phyloP scores from a whole-genome alignment of 1,140 invertebrate genomes.

The Pseudobourletiella spinata region DNA sequence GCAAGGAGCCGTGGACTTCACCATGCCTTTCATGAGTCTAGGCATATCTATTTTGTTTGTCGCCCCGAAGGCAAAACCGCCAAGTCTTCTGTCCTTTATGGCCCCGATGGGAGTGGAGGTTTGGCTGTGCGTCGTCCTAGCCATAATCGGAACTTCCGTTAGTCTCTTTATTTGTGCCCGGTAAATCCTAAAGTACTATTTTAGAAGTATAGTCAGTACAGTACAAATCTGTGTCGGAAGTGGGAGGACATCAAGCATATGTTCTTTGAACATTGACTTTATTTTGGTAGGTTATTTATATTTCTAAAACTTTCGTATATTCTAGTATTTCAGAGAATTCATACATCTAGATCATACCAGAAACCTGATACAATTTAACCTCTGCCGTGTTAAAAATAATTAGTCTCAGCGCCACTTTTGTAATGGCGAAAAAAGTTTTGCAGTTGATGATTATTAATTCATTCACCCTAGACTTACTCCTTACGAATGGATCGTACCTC shows the following conservation, averaged over 20 bases:
- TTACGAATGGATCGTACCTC: constrained; percentile 85
- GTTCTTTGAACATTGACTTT: too few species aligned
- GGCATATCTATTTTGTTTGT: constrained; percentile 86
- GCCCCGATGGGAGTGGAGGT: constrained; percentile 85
- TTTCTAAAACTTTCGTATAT: too few species aligned
- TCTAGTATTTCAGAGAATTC: too few species aligned
- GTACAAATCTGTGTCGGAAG: too few species aligned
- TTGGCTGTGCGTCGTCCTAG: constrained; percentile 92
- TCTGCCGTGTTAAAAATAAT: too few species aligned
- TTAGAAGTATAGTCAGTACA: too few species aligned
- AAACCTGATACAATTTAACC: too few species aligned
- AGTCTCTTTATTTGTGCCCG: constrained; percentile 84
- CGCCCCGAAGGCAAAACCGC: constrained; percentile 81
- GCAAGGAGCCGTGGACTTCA: constrained; percentile 53
- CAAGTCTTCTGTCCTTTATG: constrained; percentile 85
- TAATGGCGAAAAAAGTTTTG: neutral
- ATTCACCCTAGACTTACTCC: constrained; percentile 54
- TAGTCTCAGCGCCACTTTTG: too few species aligned
- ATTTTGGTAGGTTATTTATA: too few species aligned
- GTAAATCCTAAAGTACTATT: constrained; percentile 47
- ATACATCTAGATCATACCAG: too few species aligned
- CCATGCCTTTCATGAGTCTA: constrained; percentile 45
- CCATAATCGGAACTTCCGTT: constrained; percentile 84
- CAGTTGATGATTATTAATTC: neutral
- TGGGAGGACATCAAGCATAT: too few species aligned